phyloP scores from a whole-genome alignment of 2,113 vertebrate genomes.

The Calonectris borealis region DNA sequence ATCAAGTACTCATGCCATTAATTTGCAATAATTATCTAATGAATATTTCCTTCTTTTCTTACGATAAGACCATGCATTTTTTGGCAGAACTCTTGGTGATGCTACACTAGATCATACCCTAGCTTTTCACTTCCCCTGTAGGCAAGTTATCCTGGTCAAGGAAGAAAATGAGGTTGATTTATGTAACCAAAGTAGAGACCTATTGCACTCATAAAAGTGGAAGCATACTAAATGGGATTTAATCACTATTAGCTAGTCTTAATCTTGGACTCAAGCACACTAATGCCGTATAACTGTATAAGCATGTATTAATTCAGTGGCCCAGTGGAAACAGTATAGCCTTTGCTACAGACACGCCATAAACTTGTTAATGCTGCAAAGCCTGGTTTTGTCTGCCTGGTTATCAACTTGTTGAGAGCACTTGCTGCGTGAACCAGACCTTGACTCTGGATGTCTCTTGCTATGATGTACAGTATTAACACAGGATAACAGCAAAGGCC shows the following conservation, averaged over 20 bases:
- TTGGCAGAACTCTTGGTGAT: neutral
- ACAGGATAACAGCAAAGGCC: neutral
- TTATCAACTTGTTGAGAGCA: neutral
- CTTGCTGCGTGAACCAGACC: neutral
- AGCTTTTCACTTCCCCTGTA: neutral
- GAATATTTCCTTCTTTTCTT: neutral
- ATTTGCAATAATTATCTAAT: neutral
- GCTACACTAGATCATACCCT: neutral
- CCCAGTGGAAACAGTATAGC: neutral
- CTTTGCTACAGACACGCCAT: neutral
- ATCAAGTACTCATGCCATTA: neutral
- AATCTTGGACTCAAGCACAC: neutral
- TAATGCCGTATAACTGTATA: neutral
- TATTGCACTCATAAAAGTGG: neutral
- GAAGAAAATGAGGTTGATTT: neutral
- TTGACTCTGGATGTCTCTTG: neutral
- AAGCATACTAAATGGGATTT: neutral
- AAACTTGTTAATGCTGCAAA: rapidly evolving
- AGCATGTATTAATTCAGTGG: neutral
- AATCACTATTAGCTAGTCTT: neutral
- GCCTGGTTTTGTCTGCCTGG: neutral
- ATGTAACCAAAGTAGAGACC: neutral
- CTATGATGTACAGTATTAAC: neutral
- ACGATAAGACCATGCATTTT: neutral
- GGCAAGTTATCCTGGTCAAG: neutral